Evolutionary conservation across 1,140 invertebrate genomes (phyloP), one percentile per base, ranked within the genome.

Genomic region (Pseudoatta argentina): DNA sequence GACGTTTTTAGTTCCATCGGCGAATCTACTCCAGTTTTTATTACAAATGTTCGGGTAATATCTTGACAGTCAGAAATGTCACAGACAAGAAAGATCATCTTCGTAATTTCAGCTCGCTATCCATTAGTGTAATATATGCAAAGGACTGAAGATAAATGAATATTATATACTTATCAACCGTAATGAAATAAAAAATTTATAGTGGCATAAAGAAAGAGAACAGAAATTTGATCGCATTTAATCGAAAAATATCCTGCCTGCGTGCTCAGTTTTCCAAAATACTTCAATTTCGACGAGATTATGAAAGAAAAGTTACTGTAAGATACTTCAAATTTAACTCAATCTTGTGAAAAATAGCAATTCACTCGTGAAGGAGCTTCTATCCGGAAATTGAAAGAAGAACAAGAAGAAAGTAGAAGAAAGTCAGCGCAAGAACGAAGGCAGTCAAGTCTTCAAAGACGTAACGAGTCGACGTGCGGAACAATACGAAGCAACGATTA

Each of bases 1-100:
- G 78, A 72, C 55, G 67, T 51, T 72, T 51, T 82, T 82, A 48
- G 16, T 30, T 4, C 59, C 66, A 73, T 64, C 78, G 66, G 64
- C 48, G 51, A n/a, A 71, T 81, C 85, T 61, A 72, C 59, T 51
- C 16, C 4, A 24, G 27, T 44, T 73, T 48, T 73, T 83, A 83
- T 82, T 39, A 59, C 53, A 44, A 75, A 61, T 71, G 69, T 34
- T 73, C 27, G 39, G 39, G n/a, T 3, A 21, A 83, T 83, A 61
- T 73, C 55, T 51, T 57, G 69, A 72, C 30, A 14, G 55, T 44
- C 34, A 44, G 30, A 3, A 57, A 30, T 48, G 21, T 39, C 48
- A 21, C 21, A 51, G 53, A 48, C 53, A 48, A 44, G 39, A 73
- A 83, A 39, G 24, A 30, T 73, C 39, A 34, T 82, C 21, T n/a